Base-by-base conservation (phyloP, 2,113 vertebrate species). In the Prolemur simus region DNA sequence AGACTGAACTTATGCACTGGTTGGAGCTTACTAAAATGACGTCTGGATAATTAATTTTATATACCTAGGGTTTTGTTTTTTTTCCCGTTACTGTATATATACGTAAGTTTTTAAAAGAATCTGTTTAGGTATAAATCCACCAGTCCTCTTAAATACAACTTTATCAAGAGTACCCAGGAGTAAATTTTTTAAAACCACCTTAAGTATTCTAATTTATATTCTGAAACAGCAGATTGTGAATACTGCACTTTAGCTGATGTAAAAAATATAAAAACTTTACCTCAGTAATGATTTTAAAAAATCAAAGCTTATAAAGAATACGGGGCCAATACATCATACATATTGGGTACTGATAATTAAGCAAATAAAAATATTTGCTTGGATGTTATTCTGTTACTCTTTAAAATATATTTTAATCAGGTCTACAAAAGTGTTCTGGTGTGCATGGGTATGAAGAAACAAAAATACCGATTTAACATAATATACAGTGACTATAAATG, bases 171-270 rank as follows among this genome's bases (percentile, higher is more conserved):
- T 82, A 89, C 10, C 39, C 17, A 74, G 49, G 42, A 85, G 39
- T 95, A 83, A 81, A 81, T 74, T 82, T 73, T 60, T 34, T 74
- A 95, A 81, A 87, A 89, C n/a, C 39, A 56, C 54, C 54, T 71
- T 56, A 49, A 49, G 23, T 77, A 69, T 95, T 76, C 18, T 92
- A 69, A 78, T 88, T 95, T 96, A 92, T 92, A 81, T 74, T 96
- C 64, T 96, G 80, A 74, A 80, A 49, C 49, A 89, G 87, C 64
- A 60, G 73, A 84, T 60, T 87, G 47, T 96, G 92, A 98, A 91
- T 96, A 91, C 93, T 98, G 98, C 98, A 98, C 98, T 98, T 99
- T 98, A 98, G 96, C 80, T 32, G 81, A 90, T 88, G 8, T 93
- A 78, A 95, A 69, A 94, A 90, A 80, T 93, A 89, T 91, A 49